Percentiles rank a stretch among this genome's conserved stretches.
phyloP scores from a whole-genome alignment of 2,797 vertebrate species.

The Acanthopagrus latus region DNA sequence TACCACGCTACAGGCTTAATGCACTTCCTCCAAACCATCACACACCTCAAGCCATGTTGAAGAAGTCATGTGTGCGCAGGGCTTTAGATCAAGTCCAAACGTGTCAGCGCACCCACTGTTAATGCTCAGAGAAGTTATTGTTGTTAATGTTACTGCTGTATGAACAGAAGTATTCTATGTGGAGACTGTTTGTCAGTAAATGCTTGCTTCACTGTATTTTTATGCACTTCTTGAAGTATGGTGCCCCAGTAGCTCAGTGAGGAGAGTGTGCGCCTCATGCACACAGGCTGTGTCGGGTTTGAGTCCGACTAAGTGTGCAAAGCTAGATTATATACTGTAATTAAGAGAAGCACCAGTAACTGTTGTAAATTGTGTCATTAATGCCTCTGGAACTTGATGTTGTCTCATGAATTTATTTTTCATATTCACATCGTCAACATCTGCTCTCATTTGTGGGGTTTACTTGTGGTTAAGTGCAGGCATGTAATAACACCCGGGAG shows the following conservation, averaged over 20 bases:
- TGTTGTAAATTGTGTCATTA: conserved; percentile 1
- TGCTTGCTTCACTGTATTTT: not conserved
- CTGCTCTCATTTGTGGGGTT: not conserved
- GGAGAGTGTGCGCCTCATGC: too few relatives aligned
- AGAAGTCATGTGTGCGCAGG: not conserved
- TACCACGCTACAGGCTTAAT: not conserved
- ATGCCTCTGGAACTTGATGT: conserved; percentile 16
- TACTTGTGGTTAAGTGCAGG: not conserved
- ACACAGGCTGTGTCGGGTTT: too few relatives aligned
- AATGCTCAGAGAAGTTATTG: not conserved
- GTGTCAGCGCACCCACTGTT: not conserved
- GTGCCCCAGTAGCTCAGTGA: too few relatives aligned
- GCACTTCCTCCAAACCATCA: not conserved
- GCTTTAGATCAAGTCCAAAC: not conserved
- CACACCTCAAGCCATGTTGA: not conserved
- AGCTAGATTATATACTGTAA: conserved; percentile 36
- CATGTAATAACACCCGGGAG: not conserved
- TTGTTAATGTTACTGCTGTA: not conserved
- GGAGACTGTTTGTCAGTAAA: not conserved
- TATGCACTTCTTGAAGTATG: too few relatives aligned
- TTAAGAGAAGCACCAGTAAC: conserved; percentile 15
- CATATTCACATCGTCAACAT: not conserved
- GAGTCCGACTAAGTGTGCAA: not conserved
- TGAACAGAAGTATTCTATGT: not conserved
- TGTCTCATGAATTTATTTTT: conserved; percentile 25